Conservation (phyloP, 2,797 vertebrate species). For the Amniataba percoides region DNA sequence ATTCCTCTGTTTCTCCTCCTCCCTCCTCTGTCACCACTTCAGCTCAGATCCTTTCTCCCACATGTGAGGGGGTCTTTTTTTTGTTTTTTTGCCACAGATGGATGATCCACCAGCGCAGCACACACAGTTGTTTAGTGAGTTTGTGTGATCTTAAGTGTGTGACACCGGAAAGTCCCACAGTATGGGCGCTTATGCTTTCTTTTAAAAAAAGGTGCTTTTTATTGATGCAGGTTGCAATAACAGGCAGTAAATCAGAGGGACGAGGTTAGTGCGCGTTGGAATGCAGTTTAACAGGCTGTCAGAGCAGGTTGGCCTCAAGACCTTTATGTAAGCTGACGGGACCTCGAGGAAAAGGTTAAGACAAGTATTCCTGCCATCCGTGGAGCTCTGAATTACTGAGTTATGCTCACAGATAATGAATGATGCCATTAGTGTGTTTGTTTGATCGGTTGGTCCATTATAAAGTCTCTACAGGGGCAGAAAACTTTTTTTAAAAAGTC, state of each 20-base stretch:
- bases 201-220: slow-evolving; percentile 46
- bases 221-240: slow-evolving; percentile 67
- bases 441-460: not conserved
- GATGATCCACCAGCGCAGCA: slow-evolving; percentile 61
- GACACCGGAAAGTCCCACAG: slow-evolving; percentile 60
- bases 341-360: slow-evolving; percentile 38
- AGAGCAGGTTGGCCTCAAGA: slow-evolving; percentile 47
- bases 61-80: slow-evolving; percentile 40
- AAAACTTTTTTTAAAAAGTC: not conserved
- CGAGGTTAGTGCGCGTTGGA: slow-evolving; percentile 64
- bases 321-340: slow-evolving; percentile 36
- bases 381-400: not conserved
- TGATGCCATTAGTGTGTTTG: not conserved
- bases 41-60: slow-evolving; percentile 39
- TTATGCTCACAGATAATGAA: not conserved
- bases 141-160: slow-evolving; percentile 63
- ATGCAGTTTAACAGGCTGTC: slow-evolving; percentile 77
- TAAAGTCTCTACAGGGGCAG: not conserved
- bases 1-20: slow-evolving; percentile 75
- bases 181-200: slow-evolving; percentile 59
- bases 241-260: slow-evolving; percentile 68
- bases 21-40: slow-evolving; percentile 58
- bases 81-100: slow-evolving; percentile 69
- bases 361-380: not conserved
- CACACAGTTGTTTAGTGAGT: slow-evolving; percentile 75